A percentile compares a stretch with the other conserved stretches of the same genome.
phyloP scores from a whole-genome alignment of 2,888 invertebrate genomes.

The Lymantria monacha region DNA sequence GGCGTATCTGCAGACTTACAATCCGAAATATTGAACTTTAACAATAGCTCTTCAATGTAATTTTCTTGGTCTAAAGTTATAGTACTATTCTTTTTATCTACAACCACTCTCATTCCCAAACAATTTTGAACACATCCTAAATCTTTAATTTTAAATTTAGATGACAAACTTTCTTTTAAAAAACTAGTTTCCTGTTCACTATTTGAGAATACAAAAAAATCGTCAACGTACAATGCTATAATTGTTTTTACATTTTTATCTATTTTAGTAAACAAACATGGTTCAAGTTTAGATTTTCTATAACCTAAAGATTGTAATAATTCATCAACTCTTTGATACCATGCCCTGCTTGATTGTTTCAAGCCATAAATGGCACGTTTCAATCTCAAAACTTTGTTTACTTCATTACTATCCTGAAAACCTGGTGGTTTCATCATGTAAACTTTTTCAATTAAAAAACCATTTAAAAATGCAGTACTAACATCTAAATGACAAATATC shows the following conservation, averaged over 20 bases:
- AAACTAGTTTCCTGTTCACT: background rate
- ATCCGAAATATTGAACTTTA: too few species aligned
- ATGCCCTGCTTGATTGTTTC: background rate
- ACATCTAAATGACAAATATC: background rate
- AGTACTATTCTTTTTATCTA: too few species aligned
- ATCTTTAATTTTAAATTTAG: too few species aligned
- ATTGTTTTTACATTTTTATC: background rate
- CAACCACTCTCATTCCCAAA: too few species aligned
- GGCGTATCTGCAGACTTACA: too few species aligned
- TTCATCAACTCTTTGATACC: background rate
- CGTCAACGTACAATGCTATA: background rate
- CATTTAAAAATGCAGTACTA: conserved; percentile 1
- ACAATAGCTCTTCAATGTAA: too few species aligned
- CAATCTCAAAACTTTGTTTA: background rate
- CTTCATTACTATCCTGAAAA: background rate
- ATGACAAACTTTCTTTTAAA: too few species aligned
- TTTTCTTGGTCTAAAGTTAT: too few species aligned
- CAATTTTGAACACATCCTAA: too few species aligned
- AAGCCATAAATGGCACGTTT: background rate
- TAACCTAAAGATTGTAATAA: background rate
- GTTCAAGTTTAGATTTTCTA: background rate
- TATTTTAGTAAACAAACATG: background rate
- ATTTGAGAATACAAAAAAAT: background rate
- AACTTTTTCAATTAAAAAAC: too few species aligned
- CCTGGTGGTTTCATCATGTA: too few species aligned